Evolutionary conservation across 2,888 invertebrate species (phyloP).

Genomic region (Dendrolimus houi): DNA sequence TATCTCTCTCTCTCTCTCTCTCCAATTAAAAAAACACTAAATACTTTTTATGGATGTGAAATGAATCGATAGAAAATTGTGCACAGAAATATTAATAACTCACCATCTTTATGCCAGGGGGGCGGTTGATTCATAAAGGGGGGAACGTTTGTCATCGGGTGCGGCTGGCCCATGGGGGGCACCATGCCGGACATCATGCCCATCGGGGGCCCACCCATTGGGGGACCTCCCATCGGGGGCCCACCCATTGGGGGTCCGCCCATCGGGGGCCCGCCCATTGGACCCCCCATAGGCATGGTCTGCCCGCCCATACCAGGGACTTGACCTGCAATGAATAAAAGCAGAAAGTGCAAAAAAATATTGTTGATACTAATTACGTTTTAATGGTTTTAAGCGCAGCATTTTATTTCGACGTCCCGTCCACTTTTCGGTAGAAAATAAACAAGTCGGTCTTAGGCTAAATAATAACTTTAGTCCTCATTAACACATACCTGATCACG

Average conservation of each 20-base stretch:
- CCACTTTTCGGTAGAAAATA: no score
- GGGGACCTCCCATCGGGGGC: conserved; percentile 3
- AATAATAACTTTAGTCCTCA: no score
- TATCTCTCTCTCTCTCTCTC: no score
- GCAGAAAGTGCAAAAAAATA: no score
- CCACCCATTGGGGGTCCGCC: conserved; percentile 14
- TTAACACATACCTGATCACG: no score
- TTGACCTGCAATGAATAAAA: conserved; percentile 17
- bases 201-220: conserved; percentile 33
- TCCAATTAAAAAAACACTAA: no score
- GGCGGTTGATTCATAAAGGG: conserved; percentile 58
- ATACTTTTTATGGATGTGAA: no score
- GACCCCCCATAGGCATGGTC: neutral
- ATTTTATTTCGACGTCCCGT: no score
- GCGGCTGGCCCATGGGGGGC: conserved; percentile 69
- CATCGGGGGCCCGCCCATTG: conserved; percentile 17
- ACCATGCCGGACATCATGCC: conserved; percentile 39
- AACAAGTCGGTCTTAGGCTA: no score
- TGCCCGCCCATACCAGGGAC: conserved; percentile 19
- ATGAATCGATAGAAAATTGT: no score
- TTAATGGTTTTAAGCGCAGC: no score
- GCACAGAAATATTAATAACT: conserved; percentile 8
- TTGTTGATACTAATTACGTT: no score
- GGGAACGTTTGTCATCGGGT: conserved; percentile 17
- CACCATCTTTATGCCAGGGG: conserved; percentile 57